Evolutionary conservation across 2,888 invertebrate genomes (phyloP).

Genomic region (Pogonocherus hispidulus): DNA sequence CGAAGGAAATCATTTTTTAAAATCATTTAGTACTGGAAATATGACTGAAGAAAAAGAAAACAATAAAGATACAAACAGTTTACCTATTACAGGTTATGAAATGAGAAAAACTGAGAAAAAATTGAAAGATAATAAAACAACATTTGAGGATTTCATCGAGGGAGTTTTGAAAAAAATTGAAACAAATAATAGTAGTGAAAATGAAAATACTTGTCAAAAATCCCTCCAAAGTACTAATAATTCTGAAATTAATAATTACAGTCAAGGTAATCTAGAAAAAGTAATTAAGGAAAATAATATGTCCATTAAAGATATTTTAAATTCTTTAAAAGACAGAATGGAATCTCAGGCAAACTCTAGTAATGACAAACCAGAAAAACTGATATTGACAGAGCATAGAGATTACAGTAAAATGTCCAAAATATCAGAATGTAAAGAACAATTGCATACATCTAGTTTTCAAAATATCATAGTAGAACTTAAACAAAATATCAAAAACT

Average conservation of each 20-base stretch:
- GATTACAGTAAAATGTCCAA: no score
- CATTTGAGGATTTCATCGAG: conserved; percentile 13
- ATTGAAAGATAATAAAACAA: not conserved
- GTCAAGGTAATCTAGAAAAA: not conserved
- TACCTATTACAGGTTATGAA: conserved; percentile 12
- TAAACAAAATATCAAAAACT: no score
- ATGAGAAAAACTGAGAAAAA: not conserved
- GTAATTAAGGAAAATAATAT: not conserved
- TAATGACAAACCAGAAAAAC: no score
- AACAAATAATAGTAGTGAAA: not conserved
- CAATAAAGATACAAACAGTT: conserved; percentile 2
- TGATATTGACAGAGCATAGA: no score
- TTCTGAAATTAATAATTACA: not conserved
- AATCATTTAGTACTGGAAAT: conserved; percentile 2
- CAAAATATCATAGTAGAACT: no score
- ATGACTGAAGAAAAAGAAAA: not conserved
- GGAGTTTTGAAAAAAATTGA: conserved; percentile 4
- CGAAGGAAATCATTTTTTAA: not conserved
- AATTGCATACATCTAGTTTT: no score
- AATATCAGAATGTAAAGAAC: no score
- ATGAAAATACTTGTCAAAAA: not conserved
- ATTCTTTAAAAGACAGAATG: no score
- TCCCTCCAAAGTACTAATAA: no score
- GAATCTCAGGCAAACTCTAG: no score
- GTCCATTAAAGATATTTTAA: not conserved